phyloP scores from a whole-genome alignment of 2,113 vertebrate genomes.

The Numida meleagris region DNA sequence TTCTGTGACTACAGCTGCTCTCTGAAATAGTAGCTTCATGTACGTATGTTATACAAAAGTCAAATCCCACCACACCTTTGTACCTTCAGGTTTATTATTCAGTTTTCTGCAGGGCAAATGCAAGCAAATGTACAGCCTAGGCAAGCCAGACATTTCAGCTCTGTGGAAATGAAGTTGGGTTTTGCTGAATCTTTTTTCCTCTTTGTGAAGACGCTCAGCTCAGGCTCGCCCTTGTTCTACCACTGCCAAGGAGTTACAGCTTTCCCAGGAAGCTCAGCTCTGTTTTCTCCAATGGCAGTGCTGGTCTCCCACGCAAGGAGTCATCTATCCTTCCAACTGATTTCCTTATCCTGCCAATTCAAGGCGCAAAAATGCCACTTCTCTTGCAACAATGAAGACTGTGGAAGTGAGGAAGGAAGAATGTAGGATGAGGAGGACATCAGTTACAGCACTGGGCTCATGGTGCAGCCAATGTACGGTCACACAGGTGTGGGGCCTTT shows the following conservation, averaged over 20 bases:
- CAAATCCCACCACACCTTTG: background rate
- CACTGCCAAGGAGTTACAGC: rapidly evolving
- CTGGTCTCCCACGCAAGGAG: background rate
- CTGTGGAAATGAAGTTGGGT: background rate
- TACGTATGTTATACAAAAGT: background rate
- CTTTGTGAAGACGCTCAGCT: background rate
- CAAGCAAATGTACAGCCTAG: background rate
- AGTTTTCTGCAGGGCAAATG: background rate
- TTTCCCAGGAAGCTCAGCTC: background rate
- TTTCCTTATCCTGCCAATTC: background rate
- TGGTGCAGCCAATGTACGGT: background rate
- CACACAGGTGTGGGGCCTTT: rapidly evolving
- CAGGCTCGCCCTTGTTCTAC: background rate
- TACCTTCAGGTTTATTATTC: background rate
- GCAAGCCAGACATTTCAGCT: background rate
- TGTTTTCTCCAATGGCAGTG: background rate
- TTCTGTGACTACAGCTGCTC: background rate
- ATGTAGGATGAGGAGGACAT: background rate
- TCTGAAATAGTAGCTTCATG: background rate
- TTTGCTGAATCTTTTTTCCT: rapidly evolving
- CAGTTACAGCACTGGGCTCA: background rate
- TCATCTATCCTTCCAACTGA: background rate
- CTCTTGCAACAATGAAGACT: background rate
- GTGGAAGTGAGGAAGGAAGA: background rate
- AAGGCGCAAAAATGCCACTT: background rate